Evolutionary conservation across 1,140 invertebrate species (phyloP), one percentile per base, ranked within the genome.

Genomic region (Plutomurus gul): DNA sequence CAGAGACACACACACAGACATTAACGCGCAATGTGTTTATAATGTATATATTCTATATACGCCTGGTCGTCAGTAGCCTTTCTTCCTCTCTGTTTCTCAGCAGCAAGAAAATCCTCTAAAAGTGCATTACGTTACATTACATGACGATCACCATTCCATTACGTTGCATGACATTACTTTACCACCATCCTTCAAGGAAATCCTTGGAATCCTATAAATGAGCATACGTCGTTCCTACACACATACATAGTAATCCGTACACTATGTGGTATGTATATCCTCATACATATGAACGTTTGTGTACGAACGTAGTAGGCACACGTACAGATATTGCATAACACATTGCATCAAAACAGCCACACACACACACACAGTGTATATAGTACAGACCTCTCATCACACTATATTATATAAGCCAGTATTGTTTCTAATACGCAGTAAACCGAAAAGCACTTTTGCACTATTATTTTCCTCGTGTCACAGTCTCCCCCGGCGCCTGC

Each of bases 371-470:
- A 25, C 25, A 60, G n/a, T 20, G 3, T 30, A 56, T 27, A 22
- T 56, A 56, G 27, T 25, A 27, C 49, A 27, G 6, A 4, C n/a
- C 4, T 60, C 51, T 30, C 25, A 25, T 33, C 56, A 33, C 56
- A 30, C 27, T 36, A 65, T 65, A 65, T n/a, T n/a, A n/a, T n/a
- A n/a, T n/a, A n/a, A n/a, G n/a, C n/a, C n/a, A n/a, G n/a, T n/a
- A n/a, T 33, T 33, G 56, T 65, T 65, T 65, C 56, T 65, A 65
- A 65, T 65, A 65, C 56, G 56, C 56, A 65, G 56, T 65, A 65
- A 65, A 65, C 56, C 56, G 56, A 65, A 65, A 65, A 65, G 18
- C 56, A 65, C 56, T 65, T 65, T 65, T 33, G 56, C 56, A 65
- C 56, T 65, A n/a, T 65, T 65, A 65, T 65, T 65, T 65, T 65